Evolutionary conservation across 1,140 invertebrate species (phyloP).

Genomic region (Platyura marginata): DNA sequence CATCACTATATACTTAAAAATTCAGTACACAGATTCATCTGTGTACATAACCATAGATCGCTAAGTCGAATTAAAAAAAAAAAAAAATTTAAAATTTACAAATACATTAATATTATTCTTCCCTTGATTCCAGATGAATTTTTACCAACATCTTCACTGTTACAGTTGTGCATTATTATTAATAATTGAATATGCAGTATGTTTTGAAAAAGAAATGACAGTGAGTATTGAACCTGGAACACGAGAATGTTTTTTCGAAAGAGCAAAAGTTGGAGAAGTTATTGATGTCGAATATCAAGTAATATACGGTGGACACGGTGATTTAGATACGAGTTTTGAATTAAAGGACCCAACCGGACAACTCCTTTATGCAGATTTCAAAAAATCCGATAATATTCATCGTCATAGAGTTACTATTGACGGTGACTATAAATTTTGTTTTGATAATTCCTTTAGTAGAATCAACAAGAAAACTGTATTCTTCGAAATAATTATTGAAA

Average conservation of each 20-base stretch:
- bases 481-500: constrained; percentile 55
- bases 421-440: constrained; percentile 64
- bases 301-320: constrained; percentile 54
- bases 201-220: constrained; percentile 43
- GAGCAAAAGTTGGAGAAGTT: constrained; percentile 32
- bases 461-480: constrained; percentile 65
- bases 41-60: too few species aligned
- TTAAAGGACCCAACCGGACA: constrained; percentile 40
- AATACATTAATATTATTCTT: too few species aligned
- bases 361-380: constrained; percentile 43
- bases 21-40: too few species aligned
- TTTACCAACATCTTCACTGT: too few species aligned
- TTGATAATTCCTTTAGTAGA: constrained; percentile 64
- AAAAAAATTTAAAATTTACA: too few species aligned
- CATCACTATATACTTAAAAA: too few species aligned
- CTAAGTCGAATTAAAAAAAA: too few species aligned
- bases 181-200: neutral
- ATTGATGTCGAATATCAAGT: constrained; percentile 63
- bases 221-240: constrained; percentile 44
- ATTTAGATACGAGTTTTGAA: constrained; percentile 58
- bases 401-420: constrained; percentile 31
- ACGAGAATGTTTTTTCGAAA: constrained; percentile 50
- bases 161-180: too few species aligned
- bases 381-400: constrained; percentile 51
- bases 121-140: too few species aligned